phyloP scores from a whole-genome alignment of 1,140 invertebrate species.

The Leguminivora glycinivorella region DNA sequence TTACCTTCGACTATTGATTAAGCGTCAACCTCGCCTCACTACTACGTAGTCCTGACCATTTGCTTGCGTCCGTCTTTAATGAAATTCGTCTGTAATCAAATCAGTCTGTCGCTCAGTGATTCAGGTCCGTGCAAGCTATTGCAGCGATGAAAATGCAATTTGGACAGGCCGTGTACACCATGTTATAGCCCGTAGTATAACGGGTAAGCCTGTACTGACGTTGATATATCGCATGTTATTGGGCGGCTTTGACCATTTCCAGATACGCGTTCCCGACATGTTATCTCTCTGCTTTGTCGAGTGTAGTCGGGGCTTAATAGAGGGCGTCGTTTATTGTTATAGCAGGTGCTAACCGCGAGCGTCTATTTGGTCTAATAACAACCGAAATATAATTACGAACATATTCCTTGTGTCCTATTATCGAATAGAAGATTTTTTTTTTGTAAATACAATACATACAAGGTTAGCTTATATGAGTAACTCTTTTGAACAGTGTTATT shows the following conservation, averaged over 20 bases:
- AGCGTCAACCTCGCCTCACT: background rate
- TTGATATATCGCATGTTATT: slow-evolving; percentile 20
- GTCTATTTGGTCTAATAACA: background rate
- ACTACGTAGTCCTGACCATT: background rate
- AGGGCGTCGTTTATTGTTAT: slow-evolving; percentile 11
- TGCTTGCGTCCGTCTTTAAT: background rate
- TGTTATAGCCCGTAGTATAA: background rate
- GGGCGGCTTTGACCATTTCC: slow-evolving; percentile 22
- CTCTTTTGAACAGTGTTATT: too few relatives aligned
- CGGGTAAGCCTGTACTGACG: slow-evolving; percentile 3
- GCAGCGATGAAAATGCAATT: slow-evolving; percentile 28
- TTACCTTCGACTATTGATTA: background rate
- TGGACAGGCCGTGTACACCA: background rate
- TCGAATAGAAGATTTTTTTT: background rate
- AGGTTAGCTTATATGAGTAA: too few relatives aligned
- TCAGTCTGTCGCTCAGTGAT: slow-evolving; percentile 9
- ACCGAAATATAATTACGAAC: background rate
- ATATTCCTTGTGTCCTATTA: background rate
- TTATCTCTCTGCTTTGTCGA: background rate
- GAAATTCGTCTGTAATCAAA: slow-evolving; percentile 4
- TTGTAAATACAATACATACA: too few relatives aligned
- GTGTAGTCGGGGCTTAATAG: background rate
- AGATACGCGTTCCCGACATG: slow-evolving; percentile 10
- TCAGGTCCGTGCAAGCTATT: slow-evolving; percentile 4
- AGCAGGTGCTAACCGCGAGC: background rate